These are phyloP conservation scores for Uria aalge DNA, from an alignment of 2,113 vertebrate species.

Conservation along the genomic window DNA sequence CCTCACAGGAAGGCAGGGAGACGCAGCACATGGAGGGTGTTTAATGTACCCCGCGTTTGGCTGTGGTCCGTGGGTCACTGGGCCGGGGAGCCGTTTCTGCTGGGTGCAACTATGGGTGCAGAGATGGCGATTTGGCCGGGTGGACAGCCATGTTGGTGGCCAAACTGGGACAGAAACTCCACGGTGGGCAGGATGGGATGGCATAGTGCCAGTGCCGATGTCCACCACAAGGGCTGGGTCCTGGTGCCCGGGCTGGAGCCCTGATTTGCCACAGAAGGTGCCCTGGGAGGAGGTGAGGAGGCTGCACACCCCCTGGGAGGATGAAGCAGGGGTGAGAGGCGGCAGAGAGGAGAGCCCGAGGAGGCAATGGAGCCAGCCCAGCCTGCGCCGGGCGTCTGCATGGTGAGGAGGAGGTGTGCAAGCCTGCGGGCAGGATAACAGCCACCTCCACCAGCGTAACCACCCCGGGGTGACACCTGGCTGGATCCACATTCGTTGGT, in stretches of 20 bases:
- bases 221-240: not conserved
- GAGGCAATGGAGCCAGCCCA: not conserved
- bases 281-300: not conserved
- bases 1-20: not conserved
- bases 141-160: accelerated
- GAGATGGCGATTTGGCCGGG: accelerated
- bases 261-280: not conserved
- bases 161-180: not conserved
- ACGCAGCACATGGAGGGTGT: accelerated
- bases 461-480: accelerated
- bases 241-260: not conserved
- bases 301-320: not conserved
- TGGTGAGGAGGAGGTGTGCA: accelerated
- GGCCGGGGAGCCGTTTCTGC: accelerated
- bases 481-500: not conserved
- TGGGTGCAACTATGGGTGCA: not conserved
- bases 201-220: not conserved
- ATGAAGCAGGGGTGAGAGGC: not conserved
- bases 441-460: not conserved
- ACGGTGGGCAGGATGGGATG: not conserved
- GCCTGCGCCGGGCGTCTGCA: accelerated
- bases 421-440: not conserved
- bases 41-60: accelerated
- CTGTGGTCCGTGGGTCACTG: not conserved
- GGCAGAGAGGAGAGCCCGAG: accelerated